Evolutionary conservation across 2,113 vertebrate species (phyloP), one percentile per base, ranked within the genome.

Genomic region (Cervus canadensis): DNA sequence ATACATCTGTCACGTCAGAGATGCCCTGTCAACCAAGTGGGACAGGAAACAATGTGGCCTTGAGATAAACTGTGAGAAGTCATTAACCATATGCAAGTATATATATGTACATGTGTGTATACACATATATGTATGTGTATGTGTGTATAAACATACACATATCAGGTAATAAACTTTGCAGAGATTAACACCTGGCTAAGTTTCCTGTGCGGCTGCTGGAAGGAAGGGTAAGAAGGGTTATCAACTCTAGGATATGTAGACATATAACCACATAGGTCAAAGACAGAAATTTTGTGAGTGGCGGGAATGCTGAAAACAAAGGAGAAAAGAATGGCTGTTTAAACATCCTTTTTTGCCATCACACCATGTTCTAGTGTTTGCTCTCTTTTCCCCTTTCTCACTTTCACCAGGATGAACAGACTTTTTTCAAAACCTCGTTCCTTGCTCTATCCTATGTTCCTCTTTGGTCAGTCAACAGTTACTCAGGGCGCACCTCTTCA

Each of bases 51-150:
- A 89, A 45, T 25, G 26, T 19, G 52, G 81, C 16, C 36, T 64
- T 56, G 36, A 89, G 54, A 82, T 54, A 95, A 48, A 94, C 83
- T 94, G 54, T 76, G 87, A 91, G 60, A 95, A 54, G 48, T 82
- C 84, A 82, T 21, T 87, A 82, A 74, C 62, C 87, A 84, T 14
- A 10, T 19, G 43, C 19, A 83, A 43, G 14, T 43, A 21, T 33
- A 15, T 62, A 5, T 6, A 26, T 9, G 33, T 2, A 9, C 17
- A 4, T 48, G 33, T 59, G 13, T 26, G 3, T 17, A 2, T 8
- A n/a, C 5, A 21, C 30, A 50, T 8, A 17, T 26, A 79, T 14
- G 43, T 16, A 60, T 3, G 14, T 23, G 2, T n/a, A 54, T 57
- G 43, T 60, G 11, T 71, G 6, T 3, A 43, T 0, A 12, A 8